Evolutionary conservation across 2,797 vertebrate species (phyloP).

Genomic region (Pipistrellus kuhlii): DNA sequence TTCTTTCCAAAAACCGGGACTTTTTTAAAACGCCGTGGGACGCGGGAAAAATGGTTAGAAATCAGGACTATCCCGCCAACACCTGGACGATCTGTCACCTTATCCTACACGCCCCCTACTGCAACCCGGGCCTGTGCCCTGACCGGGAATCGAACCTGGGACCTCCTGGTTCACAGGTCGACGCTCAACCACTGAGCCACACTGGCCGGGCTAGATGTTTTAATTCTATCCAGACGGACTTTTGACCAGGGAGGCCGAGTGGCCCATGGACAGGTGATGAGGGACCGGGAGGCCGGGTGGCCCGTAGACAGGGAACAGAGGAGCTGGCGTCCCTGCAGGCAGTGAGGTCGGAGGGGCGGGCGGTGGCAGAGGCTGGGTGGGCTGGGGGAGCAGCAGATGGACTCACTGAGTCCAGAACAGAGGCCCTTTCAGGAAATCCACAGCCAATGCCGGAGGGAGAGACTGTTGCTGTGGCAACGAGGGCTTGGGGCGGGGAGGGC

Average conservation of each 20-base stretch:
- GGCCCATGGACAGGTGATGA: too few species aligned
- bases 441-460: slow-evolving; percentile 46
- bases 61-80: too few species aligned
- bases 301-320: background rate
- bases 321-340: background rate
- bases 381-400: slow-evolving; percentile 48
- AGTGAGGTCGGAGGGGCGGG: background rate
- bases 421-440: slow-evolving; percentile 72
- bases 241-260: background rate
- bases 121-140: too few species aligned
- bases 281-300: background rate
- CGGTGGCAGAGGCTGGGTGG: slow-evolving; percentile 11
- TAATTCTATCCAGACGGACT: background rate
- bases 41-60: too few species aligned
- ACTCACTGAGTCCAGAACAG: slow-evolving; percentile 74
- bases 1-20: too few species aligned
- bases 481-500: slow-evolving; percentile 63
- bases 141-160: too few species aligned
- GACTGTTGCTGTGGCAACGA: slow-evolving; percentile 85
- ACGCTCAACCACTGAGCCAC: too few species aligned
- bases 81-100: too few species aligned
- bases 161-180: too few species aligned
- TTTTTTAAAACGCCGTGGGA: too few species aligned
- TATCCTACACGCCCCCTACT: too few species aligned
- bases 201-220: background rate